Conservation (phyloP, 2,113 vertebrate genomes). For the Xiphophorus maculatus region DNA sequence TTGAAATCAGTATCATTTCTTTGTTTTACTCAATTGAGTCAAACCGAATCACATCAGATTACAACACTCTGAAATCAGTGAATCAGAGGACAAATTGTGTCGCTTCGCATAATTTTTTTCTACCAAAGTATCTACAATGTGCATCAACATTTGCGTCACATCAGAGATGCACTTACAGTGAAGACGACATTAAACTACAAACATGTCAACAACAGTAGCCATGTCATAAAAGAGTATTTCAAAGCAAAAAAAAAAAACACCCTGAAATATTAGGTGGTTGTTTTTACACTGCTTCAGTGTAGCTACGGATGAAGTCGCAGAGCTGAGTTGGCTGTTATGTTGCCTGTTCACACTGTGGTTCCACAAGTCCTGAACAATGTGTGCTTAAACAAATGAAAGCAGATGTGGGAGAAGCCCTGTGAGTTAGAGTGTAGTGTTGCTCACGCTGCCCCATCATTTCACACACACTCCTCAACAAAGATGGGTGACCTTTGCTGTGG, state of each 20-base stretch:
- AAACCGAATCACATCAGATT: too few species aligned
- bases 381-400: not conserved
- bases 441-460: not conserved
- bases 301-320: not conserved
- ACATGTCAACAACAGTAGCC: not conserved
- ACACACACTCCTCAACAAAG: not conserved
- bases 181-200: not conserved
- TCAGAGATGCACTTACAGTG: too few species aligned
- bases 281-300: not conserved
- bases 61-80: too few species aligned
- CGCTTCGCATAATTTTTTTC: not conserved
- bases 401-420: not conserved
- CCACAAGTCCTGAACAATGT: not conserved
- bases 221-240: too few species aligned
- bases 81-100: too few species aligned
- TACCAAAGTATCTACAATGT: not conserved
- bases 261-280: not conserved
- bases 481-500: not conserved
- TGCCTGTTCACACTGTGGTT: not conserved
- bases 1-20: too few species aligned
- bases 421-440: not conserved
- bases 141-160: not conserved
- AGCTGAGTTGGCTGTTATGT: not conserved
- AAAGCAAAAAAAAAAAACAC: too few species aligned
- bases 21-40: too few species aligned